Evolutionary conservation across 1,140 invertebrate genomes (phyloP).

Genomic region (Drosophila suzukii): DNA sequence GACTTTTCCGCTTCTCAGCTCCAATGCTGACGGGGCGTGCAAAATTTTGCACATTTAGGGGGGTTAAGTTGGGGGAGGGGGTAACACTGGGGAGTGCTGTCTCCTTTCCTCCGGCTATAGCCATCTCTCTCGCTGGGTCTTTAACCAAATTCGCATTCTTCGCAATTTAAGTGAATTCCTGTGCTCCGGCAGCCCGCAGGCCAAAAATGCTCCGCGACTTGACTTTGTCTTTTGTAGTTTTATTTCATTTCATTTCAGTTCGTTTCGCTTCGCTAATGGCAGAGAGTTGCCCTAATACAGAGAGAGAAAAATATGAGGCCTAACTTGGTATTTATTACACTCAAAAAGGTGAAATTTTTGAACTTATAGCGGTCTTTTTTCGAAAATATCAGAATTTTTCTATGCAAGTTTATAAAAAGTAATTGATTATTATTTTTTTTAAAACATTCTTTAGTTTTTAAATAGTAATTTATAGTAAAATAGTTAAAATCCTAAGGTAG

Average conservation of each 20-base stretch:
- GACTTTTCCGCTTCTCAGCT: not conserved
- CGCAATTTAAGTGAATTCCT: conserved; percentile 51
- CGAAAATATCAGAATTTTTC: not conserved
- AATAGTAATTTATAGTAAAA: too few relatives aligned
- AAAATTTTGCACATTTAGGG: conserved; percentile 48
- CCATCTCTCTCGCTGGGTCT: conserved; percentile 9
- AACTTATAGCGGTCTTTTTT: too few relatives aligned
- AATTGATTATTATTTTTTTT: too few relatives aligned
- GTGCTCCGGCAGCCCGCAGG: conserved; percentile 35
- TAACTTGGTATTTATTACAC: not conserved
- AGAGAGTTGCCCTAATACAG: conserved; percentile 16
- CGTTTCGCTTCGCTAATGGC: conserved; percentile 46
- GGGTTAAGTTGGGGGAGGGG: not conserved
- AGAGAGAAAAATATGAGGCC: not conserved
- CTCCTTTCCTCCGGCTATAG: not conserved
- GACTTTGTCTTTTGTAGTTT: conserved; percentile 53
- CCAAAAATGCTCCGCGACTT: conserved; percentile 33
- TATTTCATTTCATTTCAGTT: conserved; percentile 48
- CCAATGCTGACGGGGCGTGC: conserved; percentile 25
- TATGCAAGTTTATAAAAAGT: not conserved
- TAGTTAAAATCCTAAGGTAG: too few relatives aligned
- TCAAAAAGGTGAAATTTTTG: too few relatives aligned
- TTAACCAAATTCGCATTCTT: conserved; percentile 53
- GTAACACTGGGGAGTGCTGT: not conserved
- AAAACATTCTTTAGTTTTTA: too few relatives aligned